phyloP scores from a whole-genome alignment of 2,113 vertebrate genomes.

The Hippopotamus amphibius region DNA sequence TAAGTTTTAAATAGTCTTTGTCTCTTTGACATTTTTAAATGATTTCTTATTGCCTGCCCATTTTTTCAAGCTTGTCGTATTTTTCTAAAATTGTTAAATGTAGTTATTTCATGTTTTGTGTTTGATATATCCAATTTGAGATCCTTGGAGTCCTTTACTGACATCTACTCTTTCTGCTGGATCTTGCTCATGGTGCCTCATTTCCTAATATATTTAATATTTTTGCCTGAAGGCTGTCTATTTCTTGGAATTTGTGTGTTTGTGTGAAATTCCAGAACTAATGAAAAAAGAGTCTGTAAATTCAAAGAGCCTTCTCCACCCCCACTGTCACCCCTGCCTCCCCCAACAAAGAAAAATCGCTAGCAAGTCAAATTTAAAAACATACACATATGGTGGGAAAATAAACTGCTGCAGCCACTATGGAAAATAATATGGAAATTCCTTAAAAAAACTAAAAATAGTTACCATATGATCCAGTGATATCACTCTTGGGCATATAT shows the following conservation, averaged over 20 bases:
- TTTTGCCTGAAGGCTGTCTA: not conserved
- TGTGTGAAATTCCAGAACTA: not conserved
- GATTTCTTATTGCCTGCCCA: not conserved
- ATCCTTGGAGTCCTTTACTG: not conserved
- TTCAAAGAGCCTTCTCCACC: not conserved
- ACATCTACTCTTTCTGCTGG: not conserved
- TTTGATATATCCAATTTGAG: not conserved
- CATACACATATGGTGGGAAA: not conserved
- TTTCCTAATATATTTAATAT: not conserved
- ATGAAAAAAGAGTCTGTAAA: not conserved
- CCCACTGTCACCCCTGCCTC: not conserved
- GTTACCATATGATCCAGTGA: not conserved
- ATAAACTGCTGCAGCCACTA: not conserved
- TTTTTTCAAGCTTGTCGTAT: not conserved
- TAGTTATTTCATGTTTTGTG: not conserved
- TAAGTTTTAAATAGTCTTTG: slow-evolving; percentile 11
- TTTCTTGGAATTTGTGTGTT: not conserved
- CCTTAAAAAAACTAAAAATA: not conserved
- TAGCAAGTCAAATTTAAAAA: not conserved
- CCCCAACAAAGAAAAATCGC: not conserved
- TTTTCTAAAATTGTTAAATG: not conserved
- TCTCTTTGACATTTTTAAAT: slow-evolving; percentile 39
- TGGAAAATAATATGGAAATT: not conserved
- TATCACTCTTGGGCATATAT: not conserved
- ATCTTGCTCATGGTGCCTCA: not conserved